Percentiles rank a stretch among this genome's conserved stretches.
Evolutionary conservation across 2,797 vertebrate species (phyloP).

Genomic region (Gallinago nigripennis): DNA sequence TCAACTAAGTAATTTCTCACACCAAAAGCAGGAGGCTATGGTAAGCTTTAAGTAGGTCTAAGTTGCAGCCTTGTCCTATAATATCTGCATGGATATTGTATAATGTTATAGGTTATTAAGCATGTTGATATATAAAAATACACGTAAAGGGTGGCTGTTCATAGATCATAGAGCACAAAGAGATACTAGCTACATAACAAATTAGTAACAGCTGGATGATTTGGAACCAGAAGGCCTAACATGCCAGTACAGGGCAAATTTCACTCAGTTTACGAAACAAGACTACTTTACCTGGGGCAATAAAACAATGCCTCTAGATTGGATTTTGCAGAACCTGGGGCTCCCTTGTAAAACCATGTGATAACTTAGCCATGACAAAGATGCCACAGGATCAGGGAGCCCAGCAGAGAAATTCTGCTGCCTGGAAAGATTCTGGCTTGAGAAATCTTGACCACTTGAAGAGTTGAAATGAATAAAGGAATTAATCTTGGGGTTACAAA

Average conservation of each 20-base stretch:
- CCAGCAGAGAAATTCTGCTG: slow-evolving; percentile 44
- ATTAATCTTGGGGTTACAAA: neutral
- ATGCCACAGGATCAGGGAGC: slow-evolving; percentile 38
- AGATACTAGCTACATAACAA: slow-evolving; percentile 41
- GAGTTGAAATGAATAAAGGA: neutral
- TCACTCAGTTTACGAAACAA: slow-evolving; percentile 40
- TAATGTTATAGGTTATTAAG: slow-evolving; percentile 10
- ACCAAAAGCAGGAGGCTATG: neutral
- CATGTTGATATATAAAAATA: neutral
- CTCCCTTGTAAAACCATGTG: neutral
- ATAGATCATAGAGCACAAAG: neutral
- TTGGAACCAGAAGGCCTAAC: slow-evolving; percentile 51
- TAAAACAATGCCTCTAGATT: slow-evolving; percentile 43
- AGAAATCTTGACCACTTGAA: slow-evolving; percentile 7
- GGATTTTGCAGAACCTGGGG: slow-evolving; percentile 37
- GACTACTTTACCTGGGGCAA: slow-evolving; percentile 41
- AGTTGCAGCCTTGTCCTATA: neutral
- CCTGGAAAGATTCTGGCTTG: slow-evolving; percentile 8
- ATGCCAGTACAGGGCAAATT: slow-evolving; percentile 46
- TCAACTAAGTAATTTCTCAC: neutral
- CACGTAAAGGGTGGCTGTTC: neutral
- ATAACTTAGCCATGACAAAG: slow-evolving; percentile 46
- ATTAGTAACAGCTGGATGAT: slow-evolving; percentile 56
- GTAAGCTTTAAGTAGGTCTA: neutral
- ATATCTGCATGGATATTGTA: neutral